A percentile compares a stretch with the other conserved stretches of the same genome.
phyloP scores from a whole-genome alignment of 2,113 vertebrate genomes.

The Actenoides hombroni region DNA sequence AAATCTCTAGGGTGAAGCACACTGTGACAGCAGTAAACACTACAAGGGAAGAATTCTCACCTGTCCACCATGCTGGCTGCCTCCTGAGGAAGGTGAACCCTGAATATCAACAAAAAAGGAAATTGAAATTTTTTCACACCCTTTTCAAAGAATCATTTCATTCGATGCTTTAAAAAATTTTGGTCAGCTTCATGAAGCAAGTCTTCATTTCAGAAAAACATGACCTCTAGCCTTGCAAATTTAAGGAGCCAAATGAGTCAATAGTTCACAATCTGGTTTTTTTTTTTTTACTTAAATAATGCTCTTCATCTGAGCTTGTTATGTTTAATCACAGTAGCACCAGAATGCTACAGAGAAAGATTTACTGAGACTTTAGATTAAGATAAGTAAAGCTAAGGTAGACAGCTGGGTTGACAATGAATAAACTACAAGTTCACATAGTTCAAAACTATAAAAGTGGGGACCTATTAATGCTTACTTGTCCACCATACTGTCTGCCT shows the following conservation, averaged over 20 bases:
- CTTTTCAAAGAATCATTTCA: not conserved
- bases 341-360: not conserved
- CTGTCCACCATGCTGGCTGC: constrained; percentile 40
- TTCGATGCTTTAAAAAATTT: not conserved
- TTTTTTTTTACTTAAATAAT: not conserved
- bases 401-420: not conserved
- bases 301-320: not conserved
- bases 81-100: constrained; percentile 15
- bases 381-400: not conserved
- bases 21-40: not conserved
- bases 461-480: constrained; percentile 28
- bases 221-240: not conserved
- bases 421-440: not conserved
- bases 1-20: not conserved
- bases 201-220: not conserved
- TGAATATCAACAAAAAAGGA: not conserved
- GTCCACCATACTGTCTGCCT: constrained; percentile 39
- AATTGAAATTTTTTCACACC: not conserved
- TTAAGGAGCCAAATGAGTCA: not conserved
- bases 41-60: not conserved
- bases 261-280: not conserved
- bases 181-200: not conserved
- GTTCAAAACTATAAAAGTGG: not conserved
- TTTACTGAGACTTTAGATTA: not conserved
- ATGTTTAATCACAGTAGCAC: not conserved